Conservation (phyloP, 2,113 vertebrate genomes). For the Bufo bufo region DNA sequence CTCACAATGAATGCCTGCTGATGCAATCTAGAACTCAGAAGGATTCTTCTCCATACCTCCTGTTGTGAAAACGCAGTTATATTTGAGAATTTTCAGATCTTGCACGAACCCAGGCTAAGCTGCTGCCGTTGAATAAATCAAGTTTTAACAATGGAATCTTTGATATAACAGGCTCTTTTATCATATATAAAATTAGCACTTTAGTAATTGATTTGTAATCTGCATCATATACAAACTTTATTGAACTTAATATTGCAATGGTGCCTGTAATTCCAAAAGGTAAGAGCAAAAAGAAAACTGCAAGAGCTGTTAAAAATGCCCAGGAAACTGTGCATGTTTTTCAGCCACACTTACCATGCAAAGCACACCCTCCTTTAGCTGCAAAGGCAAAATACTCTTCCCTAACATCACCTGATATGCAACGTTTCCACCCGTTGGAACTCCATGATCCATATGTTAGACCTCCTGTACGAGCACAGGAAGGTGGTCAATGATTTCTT, state of each 20-base stretch:
- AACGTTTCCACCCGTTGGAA: too few species aligned
- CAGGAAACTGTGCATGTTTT: too few species aligned
- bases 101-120: background rate
- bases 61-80: constrained; percentile 50
- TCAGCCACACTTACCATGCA: too few species aligned
- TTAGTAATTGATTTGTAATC: background rate
- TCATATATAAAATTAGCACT: constrained; percentile 22
- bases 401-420: too few species aligned
- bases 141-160: constrained; percentile 22
- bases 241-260: background rate
- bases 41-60: constrained; percentile 34
- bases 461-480: too few species aligned
- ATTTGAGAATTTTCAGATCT: constrained; percentile 43
- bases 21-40: constrained; percentile 42
- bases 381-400: too few species aligned
- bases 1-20: constrained; percentile 53
- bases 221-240: background rate
- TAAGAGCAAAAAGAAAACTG: background rate
- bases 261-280: background rate
- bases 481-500: too few species aligned
- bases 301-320: too few species aligned
- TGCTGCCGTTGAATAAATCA: constrained; percentile 18
- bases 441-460: too few species aligned
- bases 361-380: too few species aligned
- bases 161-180: background rate